A percentile compares a stretch with the other conserved stretches of the same genome.
Conservation (phyloP, 2,797 vertebrate genomes). For the Molossus molossus region DNA sequence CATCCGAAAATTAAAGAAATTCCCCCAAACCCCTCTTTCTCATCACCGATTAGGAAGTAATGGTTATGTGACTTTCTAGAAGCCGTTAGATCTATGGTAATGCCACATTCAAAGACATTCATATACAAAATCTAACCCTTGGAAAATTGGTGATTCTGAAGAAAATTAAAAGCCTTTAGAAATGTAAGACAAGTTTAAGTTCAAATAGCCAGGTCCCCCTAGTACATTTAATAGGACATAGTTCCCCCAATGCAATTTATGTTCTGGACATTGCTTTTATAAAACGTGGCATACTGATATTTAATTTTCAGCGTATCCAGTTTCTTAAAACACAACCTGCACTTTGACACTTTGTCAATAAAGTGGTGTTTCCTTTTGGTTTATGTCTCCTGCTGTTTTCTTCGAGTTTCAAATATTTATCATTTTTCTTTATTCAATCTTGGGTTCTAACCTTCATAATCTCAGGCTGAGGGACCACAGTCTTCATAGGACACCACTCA, state of each 20-base stretch:
- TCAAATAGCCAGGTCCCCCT: too few relatives aligned
- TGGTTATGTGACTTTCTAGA: not conserved
- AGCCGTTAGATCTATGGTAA: not conserved
- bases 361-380: not conserved
- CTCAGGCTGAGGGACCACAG: not conserved
- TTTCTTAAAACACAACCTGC: not conserved
- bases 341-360: not conserved
- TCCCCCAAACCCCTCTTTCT: not conserved
- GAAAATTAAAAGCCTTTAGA: too few relatives aligned
- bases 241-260: too few relatives aligned
- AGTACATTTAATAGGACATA: too few relatives aligned
- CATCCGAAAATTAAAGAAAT: conserved; percentile 41
- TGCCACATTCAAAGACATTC: not conserved
- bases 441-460: not conserved
- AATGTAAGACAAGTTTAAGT: too few relatives aligned
- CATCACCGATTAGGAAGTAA: not conserved
- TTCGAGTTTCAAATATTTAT: conserved; percentile 33
- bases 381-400: not conserved
- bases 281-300: not conserved
- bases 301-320: not conserved
- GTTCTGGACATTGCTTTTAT: not conserved
- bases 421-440: not conserved
- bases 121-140: not conserved
- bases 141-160: not conserved
- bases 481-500: not conserved